Conservation (phyloP, 2,888 invertebrate genomes). For the Caenorhabditis virilis region DNA sequence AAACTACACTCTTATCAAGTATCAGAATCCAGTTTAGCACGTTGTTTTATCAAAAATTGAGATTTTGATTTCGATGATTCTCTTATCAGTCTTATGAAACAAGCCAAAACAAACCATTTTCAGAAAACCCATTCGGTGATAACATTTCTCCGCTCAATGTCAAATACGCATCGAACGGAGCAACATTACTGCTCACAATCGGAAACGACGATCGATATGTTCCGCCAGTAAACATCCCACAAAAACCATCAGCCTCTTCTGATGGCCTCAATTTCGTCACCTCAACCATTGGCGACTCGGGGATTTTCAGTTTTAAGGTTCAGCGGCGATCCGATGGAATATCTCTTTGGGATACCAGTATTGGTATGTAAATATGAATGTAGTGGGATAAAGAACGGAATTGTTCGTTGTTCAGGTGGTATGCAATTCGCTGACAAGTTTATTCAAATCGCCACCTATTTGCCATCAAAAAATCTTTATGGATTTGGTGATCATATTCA, state of each 20-base stretch:
- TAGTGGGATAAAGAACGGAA: too few species aligned
- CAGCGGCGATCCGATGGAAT: constrained; percentile 27
- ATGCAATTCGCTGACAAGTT: constrained; percentile 62
- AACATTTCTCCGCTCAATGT: constrained; percentile 36
- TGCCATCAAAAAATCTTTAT: constrained; percentile 58
- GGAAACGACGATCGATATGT: constrained; percentile 40
- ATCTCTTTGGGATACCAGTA: constrained; percentile 44
- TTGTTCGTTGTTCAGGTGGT: too few species aligned
- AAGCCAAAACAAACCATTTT: constrained; percentile 5
- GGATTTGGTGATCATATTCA: constrained; percentile 67
- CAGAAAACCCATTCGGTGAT: constrained; percentile 49
- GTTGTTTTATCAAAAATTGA: too few species aligned
- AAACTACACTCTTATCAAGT: too few species aligned
- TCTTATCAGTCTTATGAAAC: too few species aligned
- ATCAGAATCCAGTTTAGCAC: too few species aligned
- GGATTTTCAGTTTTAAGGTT: constrained; percentile 40
- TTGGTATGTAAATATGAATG: too few species aligned
- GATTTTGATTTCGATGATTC: too few species aligned
- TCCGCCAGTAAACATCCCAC: constrained; percentile 41
- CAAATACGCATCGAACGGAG: constrained; percentile 22
- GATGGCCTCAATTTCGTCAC: constrained; percentile 24
- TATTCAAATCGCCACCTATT: constrained; percentile 63
- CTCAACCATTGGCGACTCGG: constrained; percentile 12
- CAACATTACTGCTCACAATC: constrained; percentile 32
- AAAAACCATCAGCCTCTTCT: constrained; percentile 31